phyloP scores from a whole-genome alignment of 2,797 vertebrate species.

The Halcyon badia region DNA sequence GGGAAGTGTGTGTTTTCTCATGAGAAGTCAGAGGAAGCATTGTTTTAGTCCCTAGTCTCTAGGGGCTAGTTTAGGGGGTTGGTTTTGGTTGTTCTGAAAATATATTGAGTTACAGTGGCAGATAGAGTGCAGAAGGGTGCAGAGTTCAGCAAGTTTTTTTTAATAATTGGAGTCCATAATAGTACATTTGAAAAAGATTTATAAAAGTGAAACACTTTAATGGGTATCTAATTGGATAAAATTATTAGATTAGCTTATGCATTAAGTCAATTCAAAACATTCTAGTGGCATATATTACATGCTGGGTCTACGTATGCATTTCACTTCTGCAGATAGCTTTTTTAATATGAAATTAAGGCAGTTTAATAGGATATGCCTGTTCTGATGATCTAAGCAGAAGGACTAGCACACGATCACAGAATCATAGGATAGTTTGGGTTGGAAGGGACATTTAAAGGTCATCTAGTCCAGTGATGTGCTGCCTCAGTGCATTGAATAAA shows the following conservation, averaged over 20 bases:
- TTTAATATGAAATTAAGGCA: not conserved
- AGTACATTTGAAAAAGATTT: slow-evolving; percentile 14
- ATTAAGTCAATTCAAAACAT: not conserved
- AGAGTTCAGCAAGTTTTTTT: slow-evolving; percentile 48
- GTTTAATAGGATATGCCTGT: not conserved
- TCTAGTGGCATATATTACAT: not conserved
- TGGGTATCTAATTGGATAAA: slow-evolving; percentile 5
- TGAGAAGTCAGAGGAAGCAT: slow-evolving; percentile 47
- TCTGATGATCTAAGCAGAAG: not conserved
- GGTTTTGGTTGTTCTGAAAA: slow-evolving; percentile 66
- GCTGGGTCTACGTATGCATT: not conserved
- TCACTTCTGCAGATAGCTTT: not conserved
- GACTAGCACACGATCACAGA: not conserved
- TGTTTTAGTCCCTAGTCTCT: slow-evolving; percentile 47
- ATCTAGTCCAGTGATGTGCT: not conserved
- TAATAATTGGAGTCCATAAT: not conserved
- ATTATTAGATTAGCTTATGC: not conserved
- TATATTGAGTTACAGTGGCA: slow-evolving; percentile 49
- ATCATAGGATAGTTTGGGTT: not conserved
- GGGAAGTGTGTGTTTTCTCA: slow-evolving; percentile 61
- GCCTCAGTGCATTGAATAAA: not conserved
- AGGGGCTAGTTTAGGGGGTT: slow-evolving; percentile 32
- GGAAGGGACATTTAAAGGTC: not conserved
- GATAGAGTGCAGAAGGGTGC: slow-evolving; percentile 48
- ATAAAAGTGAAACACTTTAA: slow-evolving; percentile 30